Evolutionary conservation across 2,888 invertebrate genomes (phyloP).

Genomic region (Euzophera pinguis): DNA sequence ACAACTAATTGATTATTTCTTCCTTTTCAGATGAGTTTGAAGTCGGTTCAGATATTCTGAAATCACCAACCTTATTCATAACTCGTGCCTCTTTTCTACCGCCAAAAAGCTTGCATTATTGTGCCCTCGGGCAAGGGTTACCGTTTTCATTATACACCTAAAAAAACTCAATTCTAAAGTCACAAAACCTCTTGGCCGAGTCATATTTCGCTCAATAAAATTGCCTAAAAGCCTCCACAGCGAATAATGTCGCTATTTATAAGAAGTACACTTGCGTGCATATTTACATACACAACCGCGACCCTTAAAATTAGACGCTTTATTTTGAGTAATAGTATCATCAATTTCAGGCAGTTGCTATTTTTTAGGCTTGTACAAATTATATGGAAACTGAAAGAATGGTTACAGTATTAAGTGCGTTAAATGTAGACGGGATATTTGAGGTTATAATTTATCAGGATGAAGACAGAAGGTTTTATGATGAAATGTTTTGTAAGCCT

Average conservation of each 20-base stretch:
- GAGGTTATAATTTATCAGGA: too few species aligned
- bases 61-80: too few species aligned
- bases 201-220: background rate
- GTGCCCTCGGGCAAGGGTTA: too few species aligned
- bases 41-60: too few species aligned
- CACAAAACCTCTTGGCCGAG: background rate
- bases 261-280: background rate
- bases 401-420: background rate
- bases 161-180: background rate
- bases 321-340: conserved; percentile 5
- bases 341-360: background rate
- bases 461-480: too few species aligned
- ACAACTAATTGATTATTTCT: too few species aligned
- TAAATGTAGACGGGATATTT: background rate
- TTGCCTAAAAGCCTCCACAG: background rate
- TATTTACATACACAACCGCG: background rate
- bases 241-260: background rate
- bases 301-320: conserved; percentile 5
- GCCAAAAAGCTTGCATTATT: too few species aligned
- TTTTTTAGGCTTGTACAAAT: conserved; percentile 11
- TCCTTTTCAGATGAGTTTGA: too few species aligned
- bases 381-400: background rate
- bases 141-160: too few species aligned
- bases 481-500: too few species aligned
- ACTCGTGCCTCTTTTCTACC: too few species aligned